A percentile compares a stretch with the other conserved stretches of the same genome.
Conservation (phyloP, 2,113 vertebrate genomes). For the Scalopus aquaticus region DNA sequence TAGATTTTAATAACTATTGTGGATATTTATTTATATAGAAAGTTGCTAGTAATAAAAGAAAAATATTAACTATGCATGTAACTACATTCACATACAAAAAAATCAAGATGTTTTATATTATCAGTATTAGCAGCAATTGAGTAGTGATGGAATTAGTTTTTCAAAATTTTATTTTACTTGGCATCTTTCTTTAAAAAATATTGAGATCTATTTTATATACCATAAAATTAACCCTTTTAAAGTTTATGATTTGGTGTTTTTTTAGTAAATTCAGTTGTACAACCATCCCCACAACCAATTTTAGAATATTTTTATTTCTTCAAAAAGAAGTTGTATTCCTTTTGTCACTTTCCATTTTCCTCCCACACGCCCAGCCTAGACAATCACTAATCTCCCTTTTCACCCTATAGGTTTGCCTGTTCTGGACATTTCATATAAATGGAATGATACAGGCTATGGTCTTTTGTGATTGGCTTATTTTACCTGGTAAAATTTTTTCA, state of each 20-base stretch:
- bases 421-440: not conserved
- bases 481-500: not conserved
- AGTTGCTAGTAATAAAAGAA: not conserved
- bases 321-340: not conserved
- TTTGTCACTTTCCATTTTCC: not conserved
- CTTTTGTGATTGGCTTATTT: not conserved
- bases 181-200: not conserved
- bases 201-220: not conserved
- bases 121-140: not conserved
- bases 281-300: not conserved
- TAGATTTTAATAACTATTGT: not conserved
- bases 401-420: not conserved
- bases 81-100: not conserved
- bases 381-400: not conserved
- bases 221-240: not conserved
- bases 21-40: not conserved
- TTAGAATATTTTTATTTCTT: not conserved
- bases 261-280: not conserved
- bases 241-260: not conserved
- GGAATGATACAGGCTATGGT: not conserved
- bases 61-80: not conserved
- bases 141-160: not conserved
- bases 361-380: not conserved
- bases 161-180: not conserved
- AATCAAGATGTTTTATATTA: not conserved